Base-by-base conservation (phyloP, 2,888 invertebrate species). In the Teinopalpus imperialis region DNA sequence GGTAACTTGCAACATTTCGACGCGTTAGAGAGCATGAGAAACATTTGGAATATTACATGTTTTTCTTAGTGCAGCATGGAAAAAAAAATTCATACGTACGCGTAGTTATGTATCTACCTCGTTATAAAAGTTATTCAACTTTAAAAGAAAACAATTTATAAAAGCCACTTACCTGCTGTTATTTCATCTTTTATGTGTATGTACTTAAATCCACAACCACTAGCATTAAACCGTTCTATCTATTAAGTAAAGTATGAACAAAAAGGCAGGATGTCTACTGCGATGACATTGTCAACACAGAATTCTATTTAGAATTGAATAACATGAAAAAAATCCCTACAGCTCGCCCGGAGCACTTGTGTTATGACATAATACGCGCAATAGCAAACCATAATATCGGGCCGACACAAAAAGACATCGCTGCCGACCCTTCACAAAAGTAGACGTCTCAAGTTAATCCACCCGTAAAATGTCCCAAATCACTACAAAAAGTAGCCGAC, bases 361-460 rank as follows among this genome's bases (percentile, higher is more conserved):
- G 88, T 88, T 88, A 88, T 88, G 88, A 88, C 88, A 88, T 86
- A 83, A 88, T 87, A 73, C 82, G 78, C 83, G 88, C 82, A 86
- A 87, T 78, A 72, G 66, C 77, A 74, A 72, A 79, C 80, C 80
- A 79, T 85, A 86, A 87, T 80, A 69, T 70, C 60, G 66, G 62
- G 57, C 66, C 59, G 56, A 49, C 54, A 81, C 74, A 87, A 88
- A 87, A 87, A 87, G 83, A 76, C 83, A 71, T 77, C 76, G 70
- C 69, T 69, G 75, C 72, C 74, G 72, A 69, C 62, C 60, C 61
- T 57, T 59, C 52, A 78, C 71, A 81, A 77, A 80, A 74, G 77
- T 67, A 73, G 66, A 78, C 76, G 77, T 85, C 82, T 78, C 74
- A 57, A 60, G 67, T 61, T 80, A 85, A 85, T 85, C 82, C 88